These are phyloP conservation scores for Leptinotarsa peninsularis DNA, from an alignment of 2,888 invertebrate species.

Conservation along the genomic window DNA sequence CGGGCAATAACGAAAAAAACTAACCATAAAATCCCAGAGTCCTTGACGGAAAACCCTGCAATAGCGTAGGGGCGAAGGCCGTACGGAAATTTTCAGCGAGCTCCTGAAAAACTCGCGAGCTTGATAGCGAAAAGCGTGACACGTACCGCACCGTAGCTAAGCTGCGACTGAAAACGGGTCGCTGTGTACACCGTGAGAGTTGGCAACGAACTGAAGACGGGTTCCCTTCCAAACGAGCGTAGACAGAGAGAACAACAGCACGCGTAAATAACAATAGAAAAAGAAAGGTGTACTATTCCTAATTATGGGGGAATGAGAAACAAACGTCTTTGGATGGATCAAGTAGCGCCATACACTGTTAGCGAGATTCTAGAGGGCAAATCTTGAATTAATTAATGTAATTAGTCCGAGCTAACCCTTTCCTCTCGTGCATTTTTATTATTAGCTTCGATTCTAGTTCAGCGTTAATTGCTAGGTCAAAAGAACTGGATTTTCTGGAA, in stretches of 20 bases:
- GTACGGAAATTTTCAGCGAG: constrained; percentile 28
- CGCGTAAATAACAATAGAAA: constrained; percentile 50
- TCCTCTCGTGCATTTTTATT: constrained; percentile 38
- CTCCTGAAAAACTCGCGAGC: constrained; percentile 34
- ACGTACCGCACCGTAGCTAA: constrained; percentile 42
- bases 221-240: constrained; percentile 60
- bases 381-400: constrained; percentile 64
- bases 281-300: constrained; percentile 56
- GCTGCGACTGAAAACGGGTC: constrained; percentile 54
- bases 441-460: constrained; percentile 34
- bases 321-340: constrained; percentile 65
- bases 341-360: constrained; percentile 65
- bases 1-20: constrained; percentile 14
- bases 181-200: constrained; percentile 61
- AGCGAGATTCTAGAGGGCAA: constrained; percentile 62
- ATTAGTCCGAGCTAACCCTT: constrained; percentile 58
- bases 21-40: constrained; percentile 1
- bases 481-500: neutral
- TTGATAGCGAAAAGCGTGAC: constrained; percentile 29
- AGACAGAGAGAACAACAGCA: constrained; percentile 56
- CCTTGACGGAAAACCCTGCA: constrained; percentile 17
- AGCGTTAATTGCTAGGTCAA: constrained; percentile 15
- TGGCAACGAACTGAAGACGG: constrained; percentile 63
- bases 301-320: constrained; percentile 66
- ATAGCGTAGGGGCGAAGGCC: constrained; percentile 15